These are phyloP conservation scores for Drosophila leontia DNA, from an alignment of 1,140 invertebrate species.

Conservation along the genomic window DNA sequence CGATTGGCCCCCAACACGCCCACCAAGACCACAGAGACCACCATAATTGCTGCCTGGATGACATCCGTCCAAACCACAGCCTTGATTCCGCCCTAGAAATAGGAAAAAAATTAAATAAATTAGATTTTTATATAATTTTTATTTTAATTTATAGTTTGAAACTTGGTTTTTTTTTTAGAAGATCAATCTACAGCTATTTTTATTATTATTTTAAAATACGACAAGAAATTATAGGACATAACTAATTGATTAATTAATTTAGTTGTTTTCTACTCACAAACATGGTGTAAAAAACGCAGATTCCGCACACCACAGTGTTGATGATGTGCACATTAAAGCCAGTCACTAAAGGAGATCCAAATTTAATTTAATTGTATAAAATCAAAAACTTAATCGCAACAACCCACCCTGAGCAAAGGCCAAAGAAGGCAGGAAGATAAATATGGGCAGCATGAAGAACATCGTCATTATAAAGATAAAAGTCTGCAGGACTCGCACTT, in stretches of 20 bases:
- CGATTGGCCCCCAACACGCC: conserved; percentile 88
- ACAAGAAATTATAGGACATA: too few species aligned
- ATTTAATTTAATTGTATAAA: background rate
- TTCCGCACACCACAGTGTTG: conserved; percentile 89
- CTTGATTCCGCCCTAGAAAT: conserved; percentile 91
- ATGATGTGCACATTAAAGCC: conserved; percentile 90
- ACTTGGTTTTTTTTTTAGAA: too few species aligned
- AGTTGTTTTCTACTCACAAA: conserved; percentile 87
- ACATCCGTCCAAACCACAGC: conserved; percentile 95
- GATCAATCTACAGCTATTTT: too few species aligned
- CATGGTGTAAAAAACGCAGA: conserved; percentile 94
- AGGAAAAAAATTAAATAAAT: background rate
- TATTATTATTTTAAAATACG: too few species aligned
- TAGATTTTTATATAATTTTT: background rate
- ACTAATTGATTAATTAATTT: too few species aligned
- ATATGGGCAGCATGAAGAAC: conserved; percentile 74
- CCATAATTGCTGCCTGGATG: conserved; percentile 92
- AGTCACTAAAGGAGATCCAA: conserved; percentile 86
- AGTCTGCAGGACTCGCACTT: conserved; percentile 88
- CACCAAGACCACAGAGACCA: conserved; percentile 89
- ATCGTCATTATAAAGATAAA: conserved; percentile 87
- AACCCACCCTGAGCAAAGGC: conserved; percentile 90
- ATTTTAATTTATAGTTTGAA: too few species aligned
- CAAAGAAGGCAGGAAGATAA: conserved; percentile 88
- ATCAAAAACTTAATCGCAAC: background rate